A percentile compares a stretch with the other conserved stretches of the same genome.
These are phyloP conservation scores for Pangasius djambal DNA, from an alignment of 2,797 vertebrate species.

Conservation along the genomic window DNA sequence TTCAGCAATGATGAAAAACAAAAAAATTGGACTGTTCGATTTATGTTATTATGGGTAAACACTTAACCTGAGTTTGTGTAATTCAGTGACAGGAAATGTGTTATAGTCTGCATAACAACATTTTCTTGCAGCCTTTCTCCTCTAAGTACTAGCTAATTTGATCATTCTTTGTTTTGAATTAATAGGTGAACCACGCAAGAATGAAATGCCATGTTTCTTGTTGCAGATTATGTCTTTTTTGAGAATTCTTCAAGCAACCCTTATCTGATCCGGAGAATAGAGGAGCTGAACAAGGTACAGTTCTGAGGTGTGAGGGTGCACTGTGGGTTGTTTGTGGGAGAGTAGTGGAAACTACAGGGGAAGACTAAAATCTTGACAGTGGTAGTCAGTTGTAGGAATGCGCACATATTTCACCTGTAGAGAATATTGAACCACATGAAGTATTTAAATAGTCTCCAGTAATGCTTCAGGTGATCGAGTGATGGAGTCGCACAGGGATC, in stretches of 20 bases:
- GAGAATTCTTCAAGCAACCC: conserved; percentile 99
- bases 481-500: background rate
- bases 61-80: background rate
- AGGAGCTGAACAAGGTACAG: conserved; percentile 96
- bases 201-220: conserved; percentile 39
- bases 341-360: background rate
- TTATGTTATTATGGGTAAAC: background rate
- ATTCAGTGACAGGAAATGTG: background rate
- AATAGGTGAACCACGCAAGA: background rate
- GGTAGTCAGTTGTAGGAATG: background rate
- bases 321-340: background rate
- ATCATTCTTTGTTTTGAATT: background rate
- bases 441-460: background rate
- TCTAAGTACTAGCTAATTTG: background rate
- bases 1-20: background rate
- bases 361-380: background rate
- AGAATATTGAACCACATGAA: background rate
- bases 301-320: background rate
- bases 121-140: background rate
- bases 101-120: background rate
- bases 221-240: conserved; percentile 98
- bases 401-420: background rate
- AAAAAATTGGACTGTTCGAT: background rate
- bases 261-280: conserved; percentile 96
- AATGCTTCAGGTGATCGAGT: background rate